Conservation (phyloP, 2,797 vertebrate species). For the Eupleurogrammus muticus region DNA sequence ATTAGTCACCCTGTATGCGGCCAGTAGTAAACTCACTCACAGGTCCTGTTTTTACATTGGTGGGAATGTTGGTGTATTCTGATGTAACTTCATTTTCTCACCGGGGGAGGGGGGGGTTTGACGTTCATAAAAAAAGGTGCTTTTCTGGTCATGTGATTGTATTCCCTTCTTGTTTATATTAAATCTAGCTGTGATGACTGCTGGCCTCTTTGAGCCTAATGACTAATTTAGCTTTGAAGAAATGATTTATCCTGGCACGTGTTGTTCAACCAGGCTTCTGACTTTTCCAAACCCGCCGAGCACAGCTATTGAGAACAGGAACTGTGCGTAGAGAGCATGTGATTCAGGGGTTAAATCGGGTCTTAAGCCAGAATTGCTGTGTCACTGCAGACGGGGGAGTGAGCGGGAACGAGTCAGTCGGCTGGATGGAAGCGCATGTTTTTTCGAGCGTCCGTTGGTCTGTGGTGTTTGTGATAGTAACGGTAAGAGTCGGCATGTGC, state of each 20-base stretch:
- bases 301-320: not conserved
- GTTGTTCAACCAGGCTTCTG: not conserved
- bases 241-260: not conserved
- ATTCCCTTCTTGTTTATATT: not conserved
- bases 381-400: constrained; percentile 68
- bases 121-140: not conserved
- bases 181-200: not conserved
- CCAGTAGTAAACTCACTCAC: not conserved
- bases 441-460: constrained; percentile 57
- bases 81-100: not conserved
- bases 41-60: not conserved
- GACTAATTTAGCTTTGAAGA: not conserved
- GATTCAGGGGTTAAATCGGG: constrained; percentile 65
- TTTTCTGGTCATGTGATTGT: not conserved
- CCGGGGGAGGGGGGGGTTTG: too few species aligned
- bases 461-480: constrained; percentile 45
- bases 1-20: constrained; percentile 3
- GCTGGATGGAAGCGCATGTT: constrained; percentile 51
- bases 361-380: constrained; percentile 60
- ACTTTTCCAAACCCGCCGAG: not conserved
- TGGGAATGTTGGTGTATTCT: not conserved
- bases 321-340: constrained; percentile 35
- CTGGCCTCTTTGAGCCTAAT: not conserved
- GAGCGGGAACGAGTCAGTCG: constrained; percentile 42
- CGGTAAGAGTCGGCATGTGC: constrained; percentile 48